Conservation (phyloP, 2,888 invertebrate genomes). For the Xestoiulus laeticollis region DNA sequence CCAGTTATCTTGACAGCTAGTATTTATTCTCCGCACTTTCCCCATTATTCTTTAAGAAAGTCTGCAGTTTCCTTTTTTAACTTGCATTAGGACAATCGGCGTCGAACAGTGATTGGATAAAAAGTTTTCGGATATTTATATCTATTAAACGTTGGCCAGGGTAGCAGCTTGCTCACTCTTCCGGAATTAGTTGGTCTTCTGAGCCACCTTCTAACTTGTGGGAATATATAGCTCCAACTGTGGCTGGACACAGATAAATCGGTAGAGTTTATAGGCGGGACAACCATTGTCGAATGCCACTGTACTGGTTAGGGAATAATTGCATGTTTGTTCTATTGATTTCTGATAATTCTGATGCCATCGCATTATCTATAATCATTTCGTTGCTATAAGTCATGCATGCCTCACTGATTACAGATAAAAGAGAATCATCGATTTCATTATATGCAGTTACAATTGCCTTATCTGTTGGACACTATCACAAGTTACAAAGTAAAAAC, state of each 20-base stretch:
- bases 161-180: not conserved
- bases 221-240: not conserved
- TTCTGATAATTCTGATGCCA: not conserved
- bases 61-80: not conserved
- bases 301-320: not conserved
- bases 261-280: no score
- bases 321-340: not conserved
- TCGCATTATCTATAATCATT: not conserved
- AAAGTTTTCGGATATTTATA: conserved; percentile 6
- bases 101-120: not conserved
- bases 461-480: no score
- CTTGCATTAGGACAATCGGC: not conserved
- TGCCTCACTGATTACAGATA: not conserved
- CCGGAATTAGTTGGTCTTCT: not conserved
- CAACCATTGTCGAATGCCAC: not conserved
- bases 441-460: not conserved
- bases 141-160: not conserved
- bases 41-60: not conserved
- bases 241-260: not conserved
- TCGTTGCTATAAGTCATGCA: not conserved
- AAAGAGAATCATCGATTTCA: not conserved
- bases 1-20: not conserved
- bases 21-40: not conserved
- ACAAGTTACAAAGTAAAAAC: no score
- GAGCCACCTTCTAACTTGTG: not conserved